Percentiles rank a stretch among this genome's conserved stretches.
Evolutionary conservation across 2,797 vertebrate species (phyloP).

Genomic region (Parotocinclus haroldoi): DNA sequence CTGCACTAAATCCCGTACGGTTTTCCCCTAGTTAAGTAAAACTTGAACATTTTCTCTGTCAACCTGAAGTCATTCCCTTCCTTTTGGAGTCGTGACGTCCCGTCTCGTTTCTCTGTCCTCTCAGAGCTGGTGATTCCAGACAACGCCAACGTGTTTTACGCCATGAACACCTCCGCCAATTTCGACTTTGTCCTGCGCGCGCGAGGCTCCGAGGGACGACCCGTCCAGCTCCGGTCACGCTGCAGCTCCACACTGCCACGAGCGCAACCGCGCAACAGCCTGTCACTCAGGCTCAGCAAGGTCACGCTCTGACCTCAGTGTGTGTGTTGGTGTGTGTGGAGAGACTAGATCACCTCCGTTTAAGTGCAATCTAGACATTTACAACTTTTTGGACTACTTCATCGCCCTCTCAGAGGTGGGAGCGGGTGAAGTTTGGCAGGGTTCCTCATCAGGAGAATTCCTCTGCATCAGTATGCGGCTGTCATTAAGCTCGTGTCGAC

Average conservation of each 20-base stretch:
- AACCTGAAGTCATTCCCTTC: too few species aligned
- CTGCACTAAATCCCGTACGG: too few species aligned
- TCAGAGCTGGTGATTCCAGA: conserved; percentile 89
- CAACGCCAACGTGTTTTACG: conserved; percentile 90
- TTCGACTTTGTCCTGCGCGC: conserved; percentile 88
- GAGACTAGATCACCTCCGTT: background rate
- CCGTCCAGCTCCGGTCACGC: conserved; percentile 73
- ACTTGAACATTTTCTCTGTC: background rate
- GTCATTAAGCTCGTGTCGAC: conserved; percentile 27
- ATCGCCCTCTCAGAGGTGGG: too few species aligned
- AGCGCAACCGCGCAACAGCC: conserved; percentile 71
- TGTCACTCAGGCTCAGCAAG: conserved; percentile 82
- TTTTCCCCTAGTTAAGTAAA: too few species aligned
- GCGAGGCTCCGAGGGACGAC: conserved; percentile 62
- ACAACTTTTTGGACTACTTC: conserved; percentile 1
- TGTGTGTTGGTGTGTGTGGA: conserved; percentile 2
- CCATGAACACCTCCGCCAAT: conserved; percentile 91
- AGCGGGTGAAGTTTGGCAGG: background rate
- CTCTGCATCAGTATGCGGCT: conserved; percentile 52
- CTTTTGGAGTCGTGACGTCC: background rate
- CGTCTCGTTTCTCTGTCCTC: background rate
- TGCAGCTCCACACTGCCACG: conserved; percentile 79
- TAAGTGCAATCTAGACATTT: conserved; percentile 2
- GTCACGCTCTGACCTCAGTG: conserved; percentile 74
- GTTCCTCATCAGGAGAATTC: too few species aligned